phyloP scores from a whole-genome alignment of 2,797 vertebrate species.

The Onychomys arenicola region DNA sequence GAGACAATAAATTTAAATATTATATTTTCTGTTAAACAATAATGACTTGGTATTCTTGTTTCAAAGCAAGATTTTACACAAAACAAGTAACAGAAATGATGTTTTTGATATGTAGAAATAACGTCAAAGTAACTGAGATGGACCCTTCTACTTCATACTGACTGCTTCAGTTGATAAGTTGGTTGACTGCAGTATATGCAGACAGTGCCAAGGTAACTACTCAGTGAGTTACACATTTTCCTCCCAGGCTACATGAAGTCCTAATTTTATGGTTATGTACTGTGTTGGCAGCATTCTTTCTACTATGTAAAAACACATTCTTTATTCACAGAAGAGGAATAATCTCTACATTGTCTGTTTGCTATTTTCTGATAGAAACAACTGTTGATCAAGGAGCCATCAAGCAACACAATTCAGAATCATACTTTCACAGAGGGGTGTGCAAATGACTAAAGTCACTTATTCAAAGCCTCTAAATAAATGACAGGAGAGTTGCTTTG shows the following conservation, averaged over 20 bases:
- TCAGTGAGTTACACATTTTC: accelerated
- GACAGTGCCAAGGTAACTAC: accelerated
- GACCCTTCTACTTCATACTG: background rate
- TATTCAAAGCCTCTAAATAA: background rate
- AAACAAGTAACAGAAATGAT: background rate
- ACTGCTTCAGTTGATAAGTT: background rate
- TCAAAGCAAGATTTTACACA: background rate
- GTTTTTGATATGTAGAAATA: background rate
- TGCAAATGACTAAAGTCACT: background rate
- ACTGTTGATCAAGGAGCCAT: background rate
- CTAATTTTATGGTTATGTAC: background rate
- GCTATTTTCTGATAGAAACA: background rate
- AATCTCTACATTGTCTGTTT: background rate
- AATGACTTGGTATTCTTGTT: background rate
- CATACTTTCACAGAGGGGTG: background rate
- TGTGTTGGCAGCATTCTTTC: background rate
- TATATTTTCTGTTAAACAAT: background rate
- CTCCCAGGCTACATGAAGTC: background rate
- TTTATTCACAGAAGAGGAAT: background rate
- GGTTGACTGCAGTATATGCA: accelerated
- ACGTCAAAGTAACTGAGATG: background rate
- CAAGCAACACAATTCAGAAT: background rate
- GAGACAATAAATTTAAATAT: background rate
- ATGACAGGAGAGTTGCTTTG: background rate
- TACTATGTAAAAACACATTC: too few relatives aligned